A percentile compares a stretch with the other conserved stretches of the same genome.
Evolutionary conservation across 2,888 invertebrate genomes (phyloP).

Genomic region (Nephrocerus scutellatus): DNA sequence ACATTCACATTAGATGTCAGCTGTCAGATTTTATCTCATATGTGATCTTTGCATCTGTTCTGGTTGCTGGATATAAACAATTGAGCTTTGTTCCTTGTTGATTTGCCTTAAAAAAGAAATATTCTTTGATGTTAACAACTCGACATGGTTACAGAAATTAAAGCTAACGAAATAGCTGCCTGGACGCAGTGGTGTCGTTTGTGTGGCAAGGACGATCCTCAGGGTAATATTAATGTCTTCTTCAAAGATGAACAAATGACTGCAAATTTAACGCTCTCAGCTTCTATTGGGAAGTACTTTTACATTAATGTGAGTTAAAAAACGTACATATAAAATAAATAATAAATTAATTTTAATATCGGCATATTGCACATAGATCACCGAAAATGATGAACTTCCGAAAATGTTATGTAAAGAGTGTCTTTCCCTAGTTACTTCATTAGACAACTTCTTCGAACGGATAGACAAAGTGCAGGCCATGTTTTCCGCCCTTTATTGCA

Average conservation of each 20-base stretch:
- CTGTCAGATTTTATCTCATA: no score
- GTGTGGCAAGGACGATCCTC: slow-evolving; percentile 33
- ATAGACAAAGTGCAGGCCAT: slow-evolving; percentile 38
- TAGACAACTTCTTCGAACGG: slow-evolving; percentile 35
- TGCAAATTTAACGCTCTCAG: slow-evolving; percentile 27
- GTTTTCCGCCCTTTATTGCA: slow-evolving; percentile 29
- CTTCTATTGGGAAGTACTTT: slow-evolving; percentile 41
- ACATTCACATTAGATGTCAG: no score
- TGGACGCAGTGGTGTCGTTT: no score
- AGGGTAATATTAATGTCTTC: slow-evolving; percentile 27
- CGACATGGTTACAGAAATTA: no score
- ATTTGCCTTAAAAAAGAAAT: no score
- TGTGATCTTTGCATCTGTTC: no score
- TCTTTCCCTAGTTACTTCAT: slow-evolving; percentile 30
- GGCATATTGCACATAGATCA: slow-evolving; percentile 28
- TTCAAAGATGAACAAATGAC: no score
- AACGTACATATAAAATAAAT: no score
- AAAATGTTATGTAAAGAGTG: slow-evolving; percentile 35
- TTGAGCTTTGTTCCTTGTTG: no score
- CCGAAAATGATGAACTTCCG: slow-evolving; percentile 33
- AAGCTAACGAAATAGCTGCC: no score
- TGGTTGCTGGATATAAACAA: no score
- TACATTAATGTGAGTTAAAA: slow-evolving; percentile 40
- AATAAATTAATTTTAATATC: background rate
- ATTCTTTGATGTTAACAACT: no score